phyloP scores from a whole-genome alignment of 2,888 invertebrate species.

The Mylabris sibirica region DNA sequence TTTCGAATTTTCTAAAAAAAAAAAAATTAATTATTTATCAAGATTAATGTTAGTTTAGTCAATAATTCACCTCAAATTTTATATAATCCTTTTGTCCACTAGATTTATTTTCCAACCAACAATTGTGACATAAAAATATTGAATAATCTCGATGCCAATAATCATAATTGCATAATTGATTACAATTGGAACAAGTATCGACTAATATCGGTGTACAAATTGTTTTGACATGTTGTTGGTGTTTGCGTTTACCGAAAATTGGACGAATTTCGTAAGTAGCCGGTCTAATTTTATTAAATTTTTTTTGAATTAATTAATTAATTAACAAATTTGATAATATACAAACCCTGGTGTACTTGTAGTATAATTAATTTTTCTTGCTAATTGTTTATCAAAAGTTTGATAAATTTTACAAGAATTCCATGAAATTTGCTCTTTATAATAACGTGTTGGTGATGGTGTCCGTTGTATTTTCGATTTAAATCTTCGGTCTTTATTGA shows the following conservation, averaged over 20 bases:
- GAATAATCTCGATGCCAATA: constrained; percentile 61
- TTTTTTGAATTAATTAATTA: neutral
- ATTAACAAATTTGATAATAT: neutral
- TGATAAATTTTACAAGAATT: constrained; percentile 37
- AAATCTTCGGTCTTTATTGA: constrained; percentile 50
- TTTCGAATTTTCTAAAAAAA: constrained; percentile 57
- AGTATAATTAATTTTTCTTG: constrained; percentile 24
- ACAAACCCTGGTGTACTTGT: constrained; percentile 52
- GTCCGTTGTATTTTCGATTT: constrained; percentile 45
- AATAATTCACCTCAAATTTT: constrained; percentile 48
- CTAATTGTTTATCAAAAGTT: constrained; percentile 45
- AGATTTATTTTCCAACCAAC: constrained; percentile 58
- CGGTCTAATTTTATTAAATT: constrained; percentile 42
- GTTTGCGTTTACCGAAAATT: constrained; percentile 59
- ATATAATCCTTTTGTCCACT: constrained; percentile 48
- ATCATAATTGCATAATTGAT: constrained; percentile 59
- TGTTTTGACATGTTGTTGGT: constrained; percentile 60
- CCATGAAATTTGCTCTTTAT: constrained; percentile 17
- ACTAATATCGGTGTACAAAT: constrained; percentile 58
- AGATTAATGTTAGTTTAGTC: neutral
- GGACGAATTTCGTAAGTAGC: constrained; percentile 46
- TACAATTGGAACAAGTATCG: constrained; percentile 60
- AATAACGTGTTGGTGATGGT: constrained; percentile 55
- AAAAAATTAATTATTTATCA: neutral
- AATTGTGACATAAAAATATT: constrained; percentile 60